Conservation (phyloP, 1,140 invertebrate species). For the Heterodera carotae region DNA sequence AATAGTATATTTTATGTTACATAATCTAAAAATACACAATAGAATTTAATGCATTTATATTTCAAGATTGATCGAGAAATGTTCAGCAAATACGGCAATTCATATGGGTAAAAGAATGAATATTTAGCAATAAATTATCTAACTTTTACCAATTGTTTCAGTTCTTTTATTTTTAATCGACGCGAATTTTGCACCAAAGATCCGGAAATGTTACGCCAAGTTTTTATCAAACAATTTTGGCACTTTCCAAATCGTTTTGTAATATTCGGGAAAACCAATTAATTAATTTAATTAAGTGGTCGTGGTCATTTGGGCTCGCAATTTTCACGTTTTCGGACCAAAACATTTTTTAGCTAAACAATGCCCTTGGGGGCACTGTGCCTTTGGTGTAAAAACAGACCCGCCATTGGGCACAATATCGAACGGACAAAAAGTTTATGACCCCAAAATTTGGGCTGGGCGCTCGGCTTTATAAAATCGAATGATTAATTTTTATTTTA, state of each 20-base stretch:
- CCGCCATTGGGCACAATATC: too few species aligned
- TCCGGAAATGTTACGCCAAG: constrained; percentile 22
- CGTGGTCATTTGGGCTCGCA: not conserved
- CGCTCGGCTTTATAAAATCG: too few species aligned
- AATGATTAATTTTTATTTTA: too few species aligned
- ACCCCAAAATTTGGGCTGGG: too few species aligned
- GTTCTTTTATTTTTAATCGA: constrained; percentile 15
- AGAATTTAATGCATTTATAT: not conserved
- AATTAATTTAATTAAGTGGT: not conserved
- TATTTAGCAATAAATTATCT: not conserved
- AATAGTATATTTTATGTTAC: too few species aligned
- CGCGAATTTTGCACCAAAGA: constrained; percentile 31
- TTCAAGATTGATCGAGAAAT: not conserved
- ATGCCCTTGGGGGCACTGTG: too few species aligned
- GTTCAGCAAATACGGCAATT: constrained; percentile 20
- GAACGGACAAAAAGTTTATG: too few species aligned
- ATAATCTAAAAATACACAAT: too few species aligned
- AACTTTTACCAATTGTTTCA: not conserved
- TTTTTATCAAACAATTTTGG: constrained; percentile 35
- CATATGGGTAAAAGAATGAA: constrained; percentile 19
- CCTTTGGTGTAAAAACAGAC: too few species aligned
- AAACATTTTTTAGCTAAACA: too few species aligned
- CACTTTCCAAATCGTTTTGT: constrained; percentile 36
- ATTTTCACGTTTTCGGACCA: too few species aligned
- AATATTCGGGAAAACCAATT: not conserved